These are phyloP conservation scores for Pasiphila rectangulata DNA, from an alignment of 2,888 invertebrate genomes.

Conservation along the genomic window DNA sequence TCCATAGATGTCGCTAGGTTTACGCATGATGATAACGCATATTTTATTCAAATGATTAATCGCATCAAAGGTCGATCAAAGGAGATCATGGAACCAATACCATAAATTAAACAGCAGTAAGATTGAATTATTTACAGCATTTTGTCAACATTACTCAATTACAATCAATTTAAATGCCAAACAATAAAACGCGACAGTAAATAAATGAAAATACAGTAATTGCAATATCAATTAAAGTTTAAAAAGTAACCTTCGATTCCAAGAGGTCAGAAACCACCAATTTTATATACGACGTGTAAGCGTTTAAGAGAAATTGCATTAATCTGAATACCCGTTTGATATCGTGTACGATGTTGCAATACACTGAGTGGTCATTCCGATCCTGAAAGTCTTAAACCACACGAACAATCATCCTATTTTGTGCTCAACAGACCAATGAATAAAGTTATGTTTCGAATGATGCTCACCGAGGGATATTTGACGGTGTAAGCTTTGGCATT, in stretches of 20 bases:
- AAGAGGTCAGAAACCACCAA: constrained; percentile 67
- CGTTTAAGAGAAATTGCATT: constrained; percentile 81
- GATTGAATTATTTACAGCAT: constrained; percentile 30
- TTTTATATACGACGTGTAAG: constrained; percentile 81
- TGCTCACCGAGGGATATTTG: constrained; percentile 44
- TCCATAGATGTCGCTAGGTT: constrained; percentile 7
- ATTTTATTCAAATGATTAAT: constrained; percentile 19
- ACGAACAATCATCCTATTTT: constrained; percentile 38
- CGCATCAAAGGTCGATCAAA: constrained; percentile 11
- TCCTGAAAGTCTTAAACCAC: constrained; percentile 45
- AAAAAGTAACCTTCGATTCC: constrained; percentile 60
- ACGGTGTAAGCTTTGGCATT: constrained; percentile 49
- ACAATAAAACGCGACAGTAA: constrained; percentile 41
- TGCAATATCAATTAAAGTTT: constrained; percentile 67
- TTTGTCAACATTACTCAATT: constrained; percentile 36
- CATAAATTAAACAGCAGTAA: constrained; percentile 17
- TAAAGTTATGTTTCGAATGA: constrained; percentile 56
- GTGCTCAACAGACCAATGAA: constrained; percentile 38
- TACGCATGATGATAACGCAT: neutral
- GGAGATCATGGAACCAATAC: constrained; percentile 14
- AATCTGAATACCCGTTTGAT: constrained; percentile 80
- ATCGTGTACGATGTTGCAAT: constrained; percentile 78
- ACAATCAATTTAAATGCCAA: constrained; percentile 36
- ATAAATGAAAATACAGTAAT: constrained; percentile 43
- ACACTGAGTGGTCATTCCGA: constrained; percentile 56